Base-by-base conservation (phyloP, 2,113 vertebrate species). In the Austrofundulus limnaeus region DNA sequence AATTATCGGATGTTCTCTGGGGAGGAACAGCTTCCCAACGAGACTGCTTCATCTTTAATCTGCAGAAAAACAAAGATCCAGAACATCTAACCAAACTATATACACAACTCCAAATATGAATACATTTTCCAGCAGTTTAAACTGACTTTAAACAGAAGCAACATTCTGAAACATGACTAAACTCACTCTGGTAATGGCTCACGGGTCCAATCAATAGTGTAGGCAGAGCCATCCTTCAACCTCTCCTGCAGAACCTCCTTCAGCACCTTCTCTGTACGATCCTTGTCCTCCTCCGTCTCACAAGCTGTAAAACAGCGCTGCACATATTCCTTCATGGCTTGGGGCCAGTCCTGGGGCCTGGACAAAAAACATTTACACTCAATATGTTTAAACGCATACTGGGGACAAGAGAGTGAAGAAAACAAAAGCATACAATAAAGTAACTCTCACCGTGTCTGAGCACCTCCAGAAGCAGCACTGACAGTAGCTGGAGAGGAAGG, bases 261-360 rank as follows among this genome's bases (percentile, higher is more conserved):
- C 19, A 97, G 90, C 45, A 95, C 89, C 55, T 95, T 96, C 81
- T 97, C 95, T 0, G 95, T 97, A 3, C 93, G 90, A 79, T 97
- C 95, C 69, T 97, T 97, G 85, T 96, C 95, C 55, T 95, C 94
- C 62, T 97, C 95, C 0, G 94, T 93, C 79, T 96, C 95, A 5
- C 95, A 97, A 34, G 95, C 95, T 0, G 95, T 94, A 71, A 97
- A 97, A 83, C 95, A 97, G 20, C 95, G 93, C 70, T 97, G 94
- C 34, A 97, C 95, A 0, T 96, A 97, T 56, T 96, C 95, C 76
- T 97, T 97, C 95, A 97, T 97, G 16, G 95, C 93, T 80, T 94
- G 94, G 0, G 95, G 95, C 95, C 95, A 97, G 53, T 96, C 95
- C 13, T 96, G 95, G 0, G 95, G 94, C 74, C 94, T 96, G 72